These are phyloP conservation scores for Drosophila persimilis DNA, from an alignment of 1,140 invertebrate species.

Conservation along the genomic window DNA sequence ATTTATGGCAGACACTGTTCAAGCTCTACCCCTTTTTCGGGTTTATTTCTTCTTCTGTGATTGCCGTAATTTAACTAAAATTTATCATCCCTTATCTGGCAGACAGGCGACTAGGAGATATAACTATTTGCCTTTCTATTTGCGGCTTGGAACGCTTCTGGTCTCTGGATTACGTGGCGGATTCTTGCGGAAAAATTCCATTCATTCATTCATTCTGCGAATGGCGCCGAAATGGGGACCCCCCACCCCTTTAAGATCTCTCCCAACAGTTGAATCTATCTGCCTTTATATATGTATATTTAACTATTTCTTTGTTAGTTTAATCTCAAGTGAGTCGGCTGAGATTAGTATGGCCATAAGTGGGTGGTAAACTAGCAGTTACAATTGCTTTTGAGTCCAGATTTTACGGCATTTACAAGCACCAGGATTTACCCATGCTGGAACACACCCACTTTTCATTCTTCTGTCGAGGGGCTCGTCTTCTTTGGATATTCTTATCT, in stretches of 20 bases:
- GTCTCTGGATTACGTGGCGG: slow-evolving; percentile 12
- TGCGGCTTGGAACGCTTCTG: slow-evolving; percentile 23
- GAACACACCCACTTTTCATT: slow-evolving; percentile 19
- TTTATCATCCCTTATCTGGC: slow-evolving; percentile 55
- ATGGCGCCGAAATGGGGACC: slow-evolving; percentile 28
- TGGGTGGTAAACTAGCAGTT: slow-evolving; percentile 19
- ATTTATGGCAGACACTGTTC: slow-evolving; percentile 11
- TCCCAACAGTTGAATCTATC: neutral
- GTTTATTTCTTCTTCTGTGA: slow-evolving; percentile 5
- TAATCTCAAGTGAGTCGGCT: slow-evolving; percentile 18
- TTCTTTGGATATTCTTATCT: slow-evolving; percentile 38
- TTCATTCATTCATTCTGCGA: slow-evolving; percentile 19
- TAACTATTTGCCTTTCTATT: slow-evolving; percentile 37
- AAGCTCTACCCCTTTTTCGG: slow-evolving; percentile 8
- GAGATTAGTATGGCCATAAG: slow-evolving; percentile 17
- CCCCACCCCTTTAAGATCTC: neutral
- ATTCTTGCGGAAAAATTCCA: slow-evolving; percentile 56
- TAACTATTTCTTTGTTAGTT: slow-evolving; percentile 14
- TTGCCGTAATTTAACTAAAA: slow-evolving; percentile 31
- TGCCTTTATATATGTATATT: neutral
- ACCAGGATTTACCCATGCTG: neutral
- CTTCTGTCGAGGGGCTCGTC: slow-evolving; percentile 55
- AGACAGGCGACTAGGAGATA: slow-evolving; percentile 44
- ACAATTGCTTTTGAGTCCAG: slow-evolving; percentile 10
- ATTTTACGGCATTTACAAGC: slow-evolving; percentile 7